These are phyloP conservation scores for Bombus sylvicola DNA, from an alignment of 1,140 invertebrate genomes.

Conservation along the genomic window DNA sequence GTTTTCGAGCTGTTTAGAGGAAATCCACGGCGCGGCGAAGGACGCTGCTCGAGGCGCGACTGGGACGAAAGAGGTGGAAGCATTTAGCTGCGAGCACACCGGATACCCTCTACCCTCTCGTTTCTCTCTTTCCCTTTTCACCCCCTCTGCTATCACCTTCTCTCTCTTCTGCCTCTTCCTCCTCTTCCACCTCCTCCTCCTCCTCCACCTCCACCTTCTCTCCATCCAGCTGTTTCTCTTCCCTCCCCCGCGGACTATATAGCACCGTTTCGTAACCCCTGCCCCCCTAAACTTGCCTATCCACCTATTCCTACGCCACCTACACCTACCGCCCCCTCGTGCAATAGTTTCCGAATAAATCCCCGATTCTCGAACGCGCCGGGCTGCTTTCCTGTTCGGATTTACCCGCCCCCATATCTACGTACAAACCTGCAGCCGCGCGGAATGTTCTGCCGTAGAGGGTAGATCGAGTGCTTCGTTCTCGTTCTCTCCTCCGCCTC, in stretches of 20 bases:
- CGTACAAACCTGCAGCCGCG: constrained; percentile 65
- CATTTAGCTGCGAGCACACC: constrained; percentile 74
- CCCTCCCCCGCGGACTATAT: neutral
- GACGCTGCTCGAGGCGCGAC: constrained; percentile 59
- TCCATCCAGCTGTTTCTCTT: neutral
- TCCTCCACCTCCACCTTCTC: constrained; percentile 15
- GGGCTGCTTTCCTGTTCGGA: constrained; percentile 75
- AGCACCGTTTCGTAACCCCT: constrained; percentile 16
- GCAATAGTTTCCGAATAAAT: constrained; percentile 83
- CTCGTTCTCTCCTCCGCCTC: neutral
- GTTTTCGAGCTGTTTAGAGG: constrained; percentile 78
- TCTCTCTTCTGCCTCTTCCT: constrained; percentile 30
- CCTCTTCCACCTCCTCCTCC: neutral
- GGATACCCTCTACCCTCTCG: constrained; percentile 52
- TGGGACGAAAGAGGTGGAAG: constrained; percentile 69
- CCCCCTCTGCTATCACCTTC: neutral
- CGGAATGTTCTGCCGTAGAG: constrained; percentile 63
- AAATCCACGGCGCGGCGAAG: constrained; percentile 61
- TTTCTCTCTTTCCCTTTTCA: constrained; percentile 29
- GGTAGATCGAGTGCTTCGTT: constrained; percentile 64
- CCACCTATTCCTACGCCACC: constrained; percentile 54
- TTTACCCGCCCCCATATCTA: constrained; percentile 75
- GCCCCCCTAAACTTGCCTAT: constrained; percentile 55
- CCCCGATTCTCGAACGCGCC: constrained; percentile 77
- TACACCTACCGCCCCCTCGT: constrained; percentile 62